A percentile compares a stretch with the other conserved stretches of the same genome.
Evolutionary conservation across 1,140 invertebrate genomes (phyloP).

Genomic region (Uloborus diversus): DNA sequence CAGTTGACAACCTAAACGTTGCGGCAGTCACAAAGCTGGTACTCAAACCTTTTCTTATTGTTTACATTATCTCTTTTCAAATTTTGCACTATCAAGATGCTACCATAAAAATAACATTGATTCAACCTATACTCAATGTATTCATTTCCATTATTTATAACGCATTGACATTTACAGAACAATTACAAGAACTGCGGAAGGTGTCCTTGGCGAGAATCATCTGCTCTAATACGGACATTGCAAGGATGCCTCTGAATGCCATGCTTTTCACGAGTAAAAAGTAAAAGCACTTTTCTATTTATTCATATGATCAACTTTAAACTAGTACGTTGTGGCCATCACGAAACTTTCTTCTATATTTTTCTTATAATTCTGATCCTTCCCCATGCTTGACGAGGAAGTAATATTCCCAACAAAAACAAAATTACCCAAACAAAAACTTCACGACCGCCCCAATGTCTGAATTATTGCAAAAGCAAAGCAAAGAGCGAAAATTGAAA

Average conservation of each 20-base stretch:
- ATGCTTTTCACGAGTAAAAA: conserved; percentile 4
- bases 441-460: no score
- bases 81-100: not conserved
- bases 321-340: no score
- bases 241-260: conserved; percentile 4
- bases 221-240: not conserved
- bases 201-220: conserved; percentile 4
- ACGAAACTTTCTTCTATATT: no score
- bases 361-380: no score
- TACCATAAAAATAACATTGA: no score
- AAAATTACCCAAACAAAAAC: not conserved
- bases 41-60: not conserved
- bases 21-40: not conserved
- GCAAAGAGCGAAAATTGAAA: no score
- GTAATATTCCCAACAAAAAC: no score
- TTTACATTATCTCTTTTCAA: not conserved
- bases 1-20: not conserved
- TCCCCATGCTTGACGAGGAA: no score
- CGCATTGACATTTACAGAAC: not conserved
- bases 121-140: no score
- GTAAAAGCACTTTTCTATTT: not conserved
- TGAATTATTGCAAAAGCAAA: no score
- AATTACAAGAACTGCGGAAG: conserved; percentile 12
- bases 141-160: no score
- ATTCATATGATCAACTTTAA: not conserved